Base-by-base conservation (phyloP, 2,888 invertebrate genomes). In the Emmelina monodactyla region DNA sequence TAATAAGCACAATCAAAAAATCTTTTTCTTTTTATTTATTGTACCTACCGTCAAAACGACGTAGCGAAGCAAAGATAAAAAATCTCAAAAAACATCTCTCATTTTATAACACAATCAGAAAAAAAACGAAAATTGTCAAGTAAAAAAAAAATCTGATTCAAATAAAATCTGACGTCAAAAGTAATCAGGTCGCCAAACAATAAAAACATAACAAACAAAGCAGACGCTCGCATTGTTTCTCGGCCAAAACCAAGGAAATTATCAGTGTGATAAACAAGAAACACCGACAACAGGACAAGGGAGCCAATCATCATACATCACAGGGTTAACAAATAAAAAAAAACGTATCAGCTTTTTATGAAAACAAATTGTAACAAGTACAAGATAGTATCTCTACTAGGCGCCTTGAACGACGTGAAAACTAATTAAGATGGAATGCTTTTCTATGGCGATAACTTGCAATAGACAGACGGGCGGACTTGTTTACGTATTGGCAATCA, bases 261-360 rank as follows among this genome's bases (percentile, higher is more conserved):
- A 73, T 75, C 71, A 63, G 63, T 71, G 71, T 71, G 72, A 72
- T 70, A 71, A 75, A 72, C 69, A 71, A 73, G 72, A 72, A 72
- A 73, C 68, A 65, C 61, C 58, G 57, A 55, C 60, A 62, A 51
- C 61, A 66, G 68, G 68, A 71, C 73, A 69, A 65, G 66, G 59
- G 61, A 71, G 61, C 75, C 78, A 78, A 79, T 78, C 78, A 78
- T 73, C 78, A 78, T 78, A 78, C 76, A 76, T 78, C 78, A 75
- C 73, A 57, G 59, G 57, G 29, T 7, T n/a, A 4, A 25, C 25
- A 4, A 25, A 25, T 10, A 25, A 19, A 5, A 19, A 19, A 19
- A 25, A 25, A 25, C 63, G 59, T 62, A 49, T 55, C 55, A 57
- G 68, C 62, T 65, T 55, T 59, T 50, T 66, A 70, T 65, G 70